Evolutionary conservation across 2,888 invertebrate genomes (phyloP).

Genomic region (Chouioia cunea): DNA sequence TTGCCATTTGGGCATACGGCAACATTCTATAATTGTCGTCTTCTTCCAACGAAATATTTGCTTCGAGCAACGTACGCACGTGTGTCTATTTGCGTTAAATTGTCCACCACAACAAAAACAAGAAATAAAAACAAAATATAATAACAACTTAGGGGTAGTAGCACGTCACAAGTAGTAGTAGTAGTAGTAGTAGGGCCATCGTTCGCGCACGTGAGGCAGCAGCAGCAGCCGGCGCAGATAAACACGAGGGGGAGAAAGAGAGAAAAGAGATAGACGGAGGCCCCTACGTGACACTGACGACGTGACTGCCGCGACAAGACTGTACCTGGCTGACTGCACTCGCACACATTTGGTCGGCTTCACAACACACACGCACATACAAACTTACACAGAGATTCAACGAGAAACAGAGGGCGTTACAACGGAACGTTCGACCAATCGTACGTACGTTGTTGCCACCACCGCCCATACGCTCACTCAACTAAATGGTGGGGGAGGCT

Average conservation of each 20-base stretch:
- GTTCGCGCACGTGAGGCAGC: constrained; percentile 1
- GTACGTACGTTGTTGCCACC: constrained; percentile 32
- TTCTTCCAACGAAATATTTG: background rate
- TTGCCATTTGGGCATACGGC: constrained; percentile 91
- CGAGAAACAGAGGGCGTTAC: constrained; percentile 25
- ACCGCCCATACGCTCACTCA: constrained; percentile 20
- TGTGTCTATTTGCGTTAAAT: background rate
- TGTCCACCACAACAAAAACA: background rate
- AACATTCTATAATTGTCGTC: constrained; percentile 72
- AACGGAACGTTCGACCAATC: constrained; percentile 44
- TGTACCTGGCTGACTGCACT: constrained; percentile 17
- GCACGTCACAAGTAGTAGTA: background rate
- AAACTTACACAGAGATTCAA: background rate
- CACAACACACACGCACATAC: background rate
- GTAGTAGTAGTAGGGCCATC: background rate
- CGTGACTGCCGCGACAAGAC: constrained; percentile 18
- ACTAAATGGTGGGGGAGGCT: background rate
- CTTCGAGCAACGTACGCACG: too few species aligned
- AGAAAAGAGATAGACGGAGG: constrained; percentile 38
- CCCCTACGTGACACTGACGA: background rate
- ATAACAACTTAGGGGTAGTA: background rate
- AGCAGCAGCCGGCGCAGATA: constrained; percentile 6
- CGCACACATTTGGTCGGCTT: constrained; percentile 9
- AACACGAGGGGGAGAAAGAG: background rate
- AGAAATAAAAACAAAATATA: background rate